These are phyloP conservation scores for Gryon sp. DNA, from an alignment of 1,140 invertebrate species.

Conservation along the genomic window DNA sequence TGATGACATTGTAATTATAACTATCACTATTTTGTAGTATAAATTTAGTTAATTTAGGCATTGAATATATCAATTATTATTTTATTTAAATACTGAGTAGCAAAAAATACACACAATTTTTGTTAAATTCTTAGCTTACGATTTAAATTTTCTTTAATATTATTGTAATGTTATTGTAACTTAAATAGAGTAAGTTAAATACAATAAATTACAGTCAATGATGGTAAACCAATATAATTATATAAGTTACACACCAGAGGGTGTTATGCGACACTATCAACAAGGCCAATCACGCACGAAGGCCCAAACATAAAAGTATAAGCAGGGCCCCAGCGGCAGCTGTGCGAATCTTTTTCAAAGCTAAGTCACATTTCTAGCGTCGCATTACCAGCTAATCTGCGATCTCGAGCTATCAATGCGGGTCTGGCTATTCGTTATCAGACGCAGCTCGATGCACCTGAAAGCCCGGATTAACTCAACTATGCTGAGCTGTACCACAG, in stretches of 20 bases:
- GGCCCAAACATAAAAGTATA: slow-evolving; percentile 43
- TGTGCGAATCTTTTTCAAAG: slow-evolving; percentile 29
- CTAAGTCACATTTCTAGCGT: slow-evolving; percentile 44
- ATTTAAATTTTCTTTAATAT: too few species aligned
- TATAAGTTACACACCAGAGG: slow-evolving; percentile 10
- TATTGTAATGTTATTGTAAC: too few species aligned
- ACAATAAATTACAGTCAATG: too few species aligned
- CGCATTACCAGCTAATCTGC: slow-evolving; percentile 50
- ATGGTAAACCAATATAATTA: slow-evolving; percentile 42
- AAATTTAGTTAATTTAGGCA: too few species aligned
- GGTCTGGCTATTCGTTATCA: slow-evolving; percentile 42
- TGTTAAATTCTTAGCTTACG: too few species aligned
- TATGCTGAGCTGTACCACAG: not conserved
- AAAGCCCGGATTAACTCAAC: slow-evolving; percentile 29
- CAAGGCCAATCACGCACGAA: slow-evolving; percentile 39
- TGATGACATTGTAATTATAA: too few species aligned
- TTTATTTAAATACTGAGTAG: too few species aligned
- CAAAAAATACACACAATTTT: too few species aligned
- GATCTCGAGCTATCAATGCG: slow-evolving; percentile 54
- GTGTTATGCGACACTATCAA: slow-evolving; percentile 25
- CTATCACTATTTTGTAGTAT: too few species aligned
- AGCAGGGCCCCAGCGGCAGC: slow-evolving; percentile 21
- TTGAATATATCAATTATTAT: too few species aligned
- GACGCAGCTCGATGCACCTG: slow-evolving; percentile 32
- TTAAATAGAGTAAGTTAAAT: too few species aligned